These are phyloP conservation scores for Drosophila meridionalis DNA, from an alignment of 2,888 invertebrate species.

Conservation along the genomic window DNA sequence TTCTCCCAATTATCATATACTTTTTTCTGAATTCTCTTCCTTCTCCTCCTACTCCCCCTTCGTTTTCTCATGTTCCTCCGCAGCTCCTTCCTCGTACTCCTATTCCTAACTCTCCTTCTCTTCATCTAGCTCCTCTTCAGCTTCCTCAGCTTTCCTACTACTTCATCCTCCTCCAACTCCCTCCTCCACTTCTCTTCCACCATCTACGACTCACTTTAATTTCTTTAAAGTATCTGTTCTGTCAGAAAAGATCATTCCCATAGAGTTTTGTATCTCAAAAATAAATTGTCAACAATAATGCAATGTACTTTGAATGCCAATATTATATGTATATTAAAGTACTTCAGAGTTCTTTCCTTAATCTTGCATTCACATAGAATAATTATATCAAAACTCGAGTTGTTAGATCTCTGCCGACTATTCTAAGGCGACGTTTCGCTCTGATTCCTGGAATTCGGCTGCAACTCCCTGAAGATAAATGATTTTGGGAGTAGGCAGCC, in stretches of 20 bases:
- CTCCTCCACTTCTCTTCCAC: background rate
- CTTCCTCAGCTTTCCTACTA: background rate
- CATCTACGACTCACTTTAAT: no score
- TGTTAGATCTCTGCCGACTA: constrained; percentile 8
- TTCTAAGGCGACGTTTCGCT: constrained; percentile 51
- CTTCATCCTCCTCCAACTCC: background rate
- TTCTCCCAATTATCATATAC: background rate
- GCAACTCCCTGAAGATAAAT: constrained; percentile 65
- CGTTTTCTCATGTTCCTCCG: background rate
- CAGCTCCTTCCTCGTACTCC: background rate
- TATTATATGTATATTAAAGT: background rate
- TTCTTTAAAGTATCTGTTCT: background rate
- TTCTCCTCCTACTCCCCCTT: background rate
- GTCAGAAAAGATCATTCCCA: background rate
- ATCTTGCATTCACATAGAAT: background rate
- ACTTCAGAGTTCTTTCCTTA: background rate
- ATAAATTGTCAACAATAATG: background rate
- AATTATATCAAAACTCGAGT: background rate
- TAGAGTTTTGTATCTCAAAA: background rate
- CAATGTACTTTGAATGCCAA: background rate
- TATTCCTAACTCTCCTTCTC: background rate
- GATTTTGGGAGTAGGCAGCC: constrained; percentile 50
- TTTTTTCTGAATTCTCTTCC: background rate
- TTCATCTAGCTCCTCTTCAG: background rate
- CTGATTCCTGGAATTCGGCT: constrained; percentile 66